Evolutionary conservation across 1,140 invertebrate species (phyloP), one percentile per base, ranked within the genome.

Genomic region (Rhagoletis zephyria): DNA sequence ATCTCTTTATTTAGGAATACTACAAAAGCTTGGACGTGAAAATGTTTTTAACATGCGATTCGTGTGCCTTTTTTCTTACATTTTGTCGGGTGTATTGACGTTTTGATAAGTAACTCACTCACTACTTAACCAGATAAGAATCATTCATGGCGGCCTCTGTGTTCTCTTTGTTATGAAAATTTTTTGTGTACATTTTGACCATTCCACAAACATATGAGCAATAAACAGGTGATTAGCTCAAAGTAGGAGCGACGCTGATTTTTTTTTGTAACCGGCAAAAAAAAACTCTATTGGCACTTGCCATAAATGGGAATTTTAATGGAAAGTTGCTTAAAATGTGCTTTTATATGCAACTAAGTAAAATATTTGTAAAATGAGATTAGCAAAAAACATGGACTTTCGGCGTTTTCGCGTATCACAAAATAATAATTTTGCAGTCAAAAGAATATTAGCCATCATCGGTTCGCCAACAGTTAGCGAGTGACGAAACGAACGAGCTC

Each of bases 101-200:
- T 30, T 67, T 67, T 67, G 64, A 67, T 67, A 67, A 67, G 30
- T 30, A 30, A 67, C 40, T 67, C 40, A 67, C 16, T 4, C 30
- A 67, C 5, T 30, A 30, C 30, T 30, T 30, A 4, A 67, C 40
- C 64, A 14, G 64, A 67, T 40, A 67, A 67, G n/a, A 67, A 67
- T 30, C 40, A 0, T 67, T 40, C 16, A 10, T 19, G 6, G 64
- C 19, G 10, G 64, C 5, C 64, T 67, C 30, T 4, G 64, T 63
- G 61, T 30, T 30, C n/a, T 19, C 64, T 67, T 67, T 67, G 30
- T 67, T 67, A 67, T 19, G 64, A 6, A 67, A 67, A 67, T 67
- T 67, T 40, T 67, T 40, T 67, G 30, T 10, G 7, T 67, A 30
- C n/a, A 40, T 30, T 30, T 30, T 30, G 30, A 30, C 30, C 30